Evolutionary conservation across 2,113 vertebrate species (phyloP).

Genomic region (Sinocyclocheilus grahami): DNA sequence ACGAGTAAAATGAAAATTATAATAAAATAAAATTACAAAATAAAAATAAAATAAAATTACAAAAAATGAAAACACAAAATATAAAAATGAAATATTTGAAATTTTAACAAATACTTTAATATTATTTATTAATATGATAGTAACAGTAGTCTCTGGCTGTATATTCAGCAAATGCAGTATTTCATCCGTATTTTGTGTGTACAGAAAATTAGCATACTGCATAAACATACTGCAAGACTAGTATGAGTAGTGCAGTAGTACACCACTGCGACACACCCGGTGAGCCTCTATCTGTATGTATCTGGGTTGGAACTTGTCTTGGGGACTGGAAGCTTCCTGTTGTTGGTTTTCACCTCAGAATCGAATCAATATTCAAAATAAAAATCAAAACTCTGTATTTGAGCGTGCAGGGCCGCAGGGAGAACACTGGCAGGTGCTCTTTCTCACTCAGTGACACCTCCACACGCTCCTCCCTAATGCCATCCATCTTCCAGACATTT

Average conservation of each 20-base stretch:
- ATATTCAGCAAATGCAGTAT: background rate
- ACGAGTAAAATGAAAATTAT: no score
- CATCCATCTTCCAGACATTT: constrained; percentile 12
- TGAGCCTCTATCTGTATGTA: constrained; percentile 29
- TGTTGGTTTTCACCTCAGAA: constrained; percentile 18
- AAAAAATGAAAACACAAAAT: no score
- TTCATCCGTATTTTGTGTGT: background rate
- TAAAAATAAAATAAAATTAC: no score
- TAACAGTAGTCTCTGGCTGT: background rate
- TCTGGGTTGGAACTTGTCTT: constrained; percentile 47
- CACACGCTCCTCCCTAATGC: constrained; percentile 43
- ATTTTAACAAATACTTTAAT: no score
- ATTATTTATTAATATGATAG: no score
- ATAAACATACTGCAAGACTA: background rate
- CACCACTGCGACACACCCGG: background rate
- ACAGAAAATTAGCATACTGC: background rate
- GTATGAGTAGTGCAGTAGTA: background rate
- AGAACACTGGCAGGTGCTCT: constrained; percentile 32
- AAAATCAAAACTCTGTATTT: background rate
- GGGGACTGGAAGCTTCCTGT: constrained; percentile 15
- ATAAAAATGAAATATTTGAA: background rate
- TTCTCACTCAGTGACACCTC: constrained; percentile 9
- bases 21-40: no score
- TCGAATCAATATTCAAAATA: constrained; percentile 23
- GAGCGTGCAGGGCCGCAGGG: background rate